Evolutionary conservation across 2,888 invertebrate genomes (phyloP).

Genomic region (Nysson spinosus): DNA sequence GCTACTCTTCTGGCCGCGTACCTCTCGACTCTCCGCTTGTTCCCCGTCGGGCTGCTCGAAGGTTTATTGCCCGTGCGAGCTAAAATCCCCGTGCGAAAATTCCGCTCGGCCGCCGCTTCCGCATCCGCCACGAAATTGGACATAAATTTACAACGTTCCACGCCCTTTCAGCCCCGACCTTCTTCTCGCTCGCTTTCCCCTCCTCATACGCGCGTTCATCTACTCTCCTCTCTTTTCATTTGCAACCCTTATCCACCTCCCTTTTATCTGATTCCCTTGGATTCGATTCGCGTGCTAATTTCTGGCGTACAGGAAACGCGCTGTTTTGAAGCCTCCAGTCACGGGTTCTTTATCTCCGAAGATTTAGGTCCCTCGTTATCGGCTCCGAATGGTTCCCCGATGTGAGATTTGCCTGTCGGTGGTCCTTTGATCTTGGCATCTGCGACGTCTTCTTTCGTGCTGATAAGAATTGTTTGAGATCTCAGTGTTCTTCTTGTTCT

Average conservation of each 20-base stretch:
- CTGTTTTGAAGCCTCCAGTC: not conserved
- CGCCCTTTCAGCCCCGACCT: constrained; percentile 18
- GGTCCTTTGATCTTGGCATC: no score
- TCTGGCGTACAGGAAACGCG: not conserved
- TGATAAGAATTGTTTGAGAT: no score
- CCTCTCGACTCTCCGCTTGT: constrained; percentile 45
- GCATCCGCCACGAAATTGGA: constrained; percentile 66
- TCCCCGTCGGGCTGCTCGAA: constrained; percentile 48
- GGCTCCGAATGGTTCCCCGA: no score
- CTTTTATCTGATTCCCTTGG: not conserved
- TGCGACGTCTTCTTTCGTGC: no score
- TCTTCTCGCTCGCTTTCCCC: not conserved
- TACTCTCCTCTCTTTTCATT: constrained; percentile 3
- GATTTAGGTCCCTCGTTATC: no score
- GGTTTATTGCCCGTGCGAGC: constrained; percentile 64
- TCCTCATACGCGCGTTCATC: not conserved
- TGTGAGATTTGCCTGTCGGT: no score
- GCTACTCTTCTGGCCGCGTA: constrained; percentile 19
- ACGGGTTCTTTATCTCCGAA: no score
- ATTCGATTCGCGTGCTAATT: constrained; percentile 15
- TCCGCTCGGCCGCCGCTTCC: constrained; percentile 59
- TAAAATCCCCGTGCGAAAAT: constrained; percentile 67
- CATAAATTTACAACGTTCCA: constrained; percentile 64
- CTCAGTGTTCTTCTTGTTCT: no score
- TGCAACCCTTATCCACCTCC: not conserved